phyloP scores from a whole-genome alignment of 2,113 vertebrate species.

The Gallinago undulata region DNA sequence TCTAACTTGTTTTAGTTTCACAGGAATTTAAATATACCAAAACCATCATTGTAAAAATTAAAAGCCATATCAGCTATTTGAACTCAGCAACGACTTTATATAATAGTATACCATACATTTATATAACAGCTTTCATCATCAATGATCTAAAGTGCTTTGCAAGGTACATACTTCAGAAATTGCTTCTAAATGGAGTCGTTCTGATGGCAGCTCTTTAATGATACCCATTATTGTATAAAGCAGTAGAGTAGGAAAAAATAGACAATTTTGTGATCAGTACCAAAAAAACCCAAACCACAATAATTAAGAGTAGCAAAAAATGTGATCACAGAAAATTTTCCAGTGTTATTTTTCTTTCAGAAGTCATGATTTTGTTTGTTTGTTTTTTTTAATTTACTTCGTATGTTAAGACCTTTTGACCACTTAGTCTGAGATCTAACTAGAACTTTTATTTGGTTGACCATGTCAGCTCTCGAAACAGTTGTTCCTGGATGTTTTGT shows the following conservation, averaged over 20 bases:
- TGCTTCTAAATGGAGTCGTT: conserved; percentile 20
- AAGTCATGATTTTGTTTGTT: background rate
- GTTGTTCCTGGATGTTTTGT: background rate
- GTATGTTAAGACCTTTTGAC: background rate
- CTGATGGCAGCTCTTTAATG: conserved; percentile 7
- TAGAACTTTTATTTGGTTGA: background rate
- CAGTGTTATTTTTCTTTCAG: background rate
- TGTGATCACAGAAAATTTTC: background rate
- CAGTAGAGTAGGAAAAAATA: background rate
- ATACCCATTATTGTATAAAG: background rate
- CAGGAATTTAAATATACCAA: conserved; percentile 13
- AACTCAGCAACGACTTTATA: conserved; percentile 4
- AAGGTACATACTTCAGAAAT: conserved; percentile 28
- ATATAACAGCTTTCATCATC: conserved; percentile 4
- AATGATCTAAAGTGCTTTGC: conserved; percentile 17
- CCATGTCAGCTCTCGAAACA: background rate
- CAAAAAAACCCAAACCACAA: background rate
- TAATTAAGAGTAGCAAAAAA: background rate
- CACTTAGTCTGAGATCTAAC: background rate
- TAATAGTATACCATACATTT: conserved; percentile 31
- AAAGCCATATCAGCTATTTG: conserved; percentile 4
- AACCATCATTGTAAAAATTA: conserved; percentile 6
- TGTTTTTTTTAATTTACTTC: background rate
- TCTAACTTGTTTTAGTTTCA: conserved; percentile 25
- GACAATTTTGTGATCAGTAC: background rate